These are phyloP conservation scores for Coboldia fuscipes DNA, from an alignment of 1,140 invertebrate genomes.

Conservation along the genomic window DNA sequence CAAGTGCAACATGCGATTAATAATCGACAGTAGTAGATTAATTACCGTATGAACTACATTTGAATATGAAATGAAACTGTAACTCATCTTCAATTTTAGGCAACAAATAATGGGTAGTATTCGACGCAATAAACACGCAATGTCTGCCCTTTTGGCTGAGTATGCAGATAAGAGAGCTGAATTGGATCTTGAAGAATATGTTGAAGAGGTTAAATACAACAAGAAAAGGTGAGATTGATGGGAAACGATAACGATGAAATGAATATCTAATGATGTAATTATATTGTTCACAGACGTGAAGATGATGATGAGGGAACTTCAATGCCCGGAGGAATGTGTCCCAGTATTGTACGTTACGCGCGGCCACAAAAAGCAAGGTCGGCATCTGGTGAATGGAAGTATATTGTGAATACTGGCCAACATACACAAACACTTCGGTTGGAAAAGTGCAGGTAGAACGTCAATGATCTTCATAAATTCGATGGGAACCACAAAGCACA, in stretches of 20 bases:
- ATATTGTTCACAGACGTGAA: slow-evolving; percentile 25
- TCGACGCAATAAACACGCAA: slow-evolving; percentile 40
- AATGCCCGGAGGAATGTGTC: slow-evolving; percentile 42
- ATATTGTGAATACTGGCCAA: slow-evolving; percentile 67
- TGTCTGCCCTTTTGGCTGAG: slow-evolving; percentile 45
- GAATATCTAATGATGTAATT: not conserved
- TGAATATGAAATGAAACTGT: too few species aligned
- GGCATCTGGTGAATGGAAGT: slow-evolving; percentile 66
- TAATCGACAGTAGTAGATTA: too few species aligned
- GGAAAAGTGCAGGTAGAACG: slow-evolving; percentile 57
- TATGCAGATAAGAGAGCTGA: slow-evolving; percentile 28
- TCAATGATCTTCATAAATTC: too few species aligned
- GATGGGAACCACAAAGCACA: too few species aligned
- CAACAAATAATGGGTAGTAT: slow-evolving; percentile 57
- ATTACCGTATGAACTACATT: too few species aligned
- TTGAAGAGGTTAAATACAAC: slow-evolving; percentile 13
- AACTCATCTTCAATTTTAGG: slow-evolving; percentile 28
- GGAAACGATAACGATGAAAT: not conserved
- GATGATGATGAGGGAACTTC: slow-evolving; percentile 21
- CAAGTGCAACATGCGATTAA: too few species aligned
- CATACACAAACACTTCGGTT: slow-evolving; percentile 66
- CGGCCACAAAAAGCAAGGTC: slow-evolving; percentile 59
- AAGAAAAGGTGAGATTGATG: slow-evolving; percentile 13
- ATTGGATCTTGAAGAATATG: slow-evolving; percentile 15
- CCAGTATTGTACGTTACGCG: slow-evolving; percentile 64